phyloP scores from a whole-genome alignment of 2,888 invertebrate genomes.

The Peribatodes rhomboidaria region DNA sequence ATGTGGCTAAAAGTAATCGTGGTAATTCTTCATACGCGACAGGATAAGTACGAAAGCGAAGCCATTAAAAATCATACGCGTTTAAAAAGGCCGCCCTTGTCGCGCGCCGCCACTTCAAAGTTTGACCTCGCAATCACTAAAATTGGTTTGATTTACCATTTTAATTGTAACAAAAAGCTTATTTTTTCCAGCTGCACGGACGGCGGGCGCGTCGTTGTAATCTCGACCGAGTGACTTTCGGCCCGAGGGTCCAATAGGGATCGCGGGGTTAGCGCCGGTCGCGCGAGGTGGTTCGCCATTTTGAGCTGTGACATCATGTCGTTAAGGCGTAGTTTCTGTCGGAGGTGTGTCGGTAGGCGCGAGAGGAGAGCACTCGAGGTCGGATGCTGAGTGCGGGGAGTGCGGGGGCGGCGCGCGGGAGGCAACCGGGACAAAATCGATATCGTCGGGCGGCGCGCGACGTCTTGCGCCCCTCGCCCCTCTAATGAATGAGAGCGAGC shows the following conservation, averaged over 20 bases:
- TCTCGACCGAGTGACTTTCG: conserved; percentile 85
- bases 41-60: conserved; percentile 53
- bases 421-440: conserved; percentile 84
- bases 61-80: conserved; percentile 76
- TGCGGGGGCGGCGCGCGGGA: conserved; percentile 66
- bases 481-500: conserved; percentile 85
- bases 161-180: conserved; percentile 87
- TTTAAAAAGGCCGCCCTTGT: conserved; percentile 69
- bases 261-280: conserved; percentile 68
- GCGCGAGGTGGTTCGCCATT: conserved; percentile 68
- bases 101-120: conserved; percentile 77
- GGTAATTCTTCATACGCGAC: conserved; percentile 51
- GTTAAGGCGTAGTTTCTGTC: conserved; percentile 84
- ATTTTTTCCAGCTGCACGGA: conserved; percentile 79
- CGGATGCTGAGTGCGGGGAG: conserved; percentile 84
- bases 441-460: conserved; percentile 85
- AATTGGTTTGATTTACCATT: conserved; percentile 87
- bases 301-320: conserved; percentile 81
- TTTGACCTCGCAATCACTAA: conserved; percentile 86
- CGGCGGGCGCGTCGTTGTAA: conserved; percentile 74
- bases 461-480: conserved; percentile 80
- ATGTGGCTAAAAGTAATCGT: conserved; percentile 18
- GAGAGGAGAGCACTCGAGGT: conserved; percentile 86
- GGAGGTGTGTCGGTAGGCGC: conserved; percentile 83
- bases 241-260: conserved; percentile 81